phyloP scores from a whole-genome alignment of 1,140 invertebrate genomes.

The Uloborus diversus region DNA sequence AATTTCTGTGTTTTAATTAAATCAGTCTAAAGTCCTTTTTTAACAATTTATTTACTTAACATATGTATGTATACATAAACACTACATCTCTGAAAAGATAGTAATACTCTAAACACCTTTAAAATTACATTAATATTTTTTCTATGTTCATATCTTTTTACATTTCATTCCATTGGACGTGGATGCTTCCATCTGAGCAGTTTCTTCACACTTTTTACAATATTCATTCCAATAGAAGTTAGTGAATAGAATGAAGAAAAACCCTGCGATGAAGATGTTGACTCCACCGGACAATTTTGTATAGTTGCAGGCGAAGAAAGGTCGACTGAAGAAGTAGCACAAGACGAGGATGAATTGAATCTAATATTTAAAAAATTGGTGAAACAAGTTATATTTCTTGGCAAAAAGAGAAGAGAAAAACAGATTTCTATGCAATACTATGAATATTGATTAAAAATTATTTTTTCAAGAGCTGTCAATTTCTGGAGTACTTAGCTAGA shows the following conservation, averaged over 20 bases:
- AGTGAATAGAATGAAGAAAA: slow-evolving; percentile 31
- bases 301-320: slow-evolving; percentile 3
- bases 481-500: background rate
- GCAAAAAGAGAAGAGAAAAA: background rate
- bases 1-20: too few relatives aligned
- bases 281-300: background rate
- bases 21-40: too few relatives aligned
- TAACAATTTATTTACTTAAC: too few relatives aligned
- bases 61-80: too few relatives aligned
- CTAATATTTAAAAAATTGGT: background rate
- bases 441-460: background rate
- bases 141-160: too few relatives aligned
- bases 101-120: too few relatives aligned
- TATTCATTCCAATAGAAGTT: slow-evolving; percentile 45
- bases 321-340: slow-evolving; percentile 3
- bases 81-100: too few relatives aligned
- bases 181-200: too few relatives aligned
- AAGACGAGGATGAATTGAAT: slow-evolving; percentile 19
- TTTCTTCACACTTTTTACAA: background rate
- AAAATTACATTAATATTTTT: too few relatives aligned
- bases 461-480: background rate
- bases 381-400: background rate
- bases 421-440: background rate
- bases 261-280: slow-evolving; percentile 18
- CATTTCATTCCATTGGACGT: too few relatives aligned